Evolutionary conservation across 2,797 vertebrate genomes (phyloP), one percentile per base, ranked within the genome.

Genomic region (Tympanoctomys barrerae): DNA sequence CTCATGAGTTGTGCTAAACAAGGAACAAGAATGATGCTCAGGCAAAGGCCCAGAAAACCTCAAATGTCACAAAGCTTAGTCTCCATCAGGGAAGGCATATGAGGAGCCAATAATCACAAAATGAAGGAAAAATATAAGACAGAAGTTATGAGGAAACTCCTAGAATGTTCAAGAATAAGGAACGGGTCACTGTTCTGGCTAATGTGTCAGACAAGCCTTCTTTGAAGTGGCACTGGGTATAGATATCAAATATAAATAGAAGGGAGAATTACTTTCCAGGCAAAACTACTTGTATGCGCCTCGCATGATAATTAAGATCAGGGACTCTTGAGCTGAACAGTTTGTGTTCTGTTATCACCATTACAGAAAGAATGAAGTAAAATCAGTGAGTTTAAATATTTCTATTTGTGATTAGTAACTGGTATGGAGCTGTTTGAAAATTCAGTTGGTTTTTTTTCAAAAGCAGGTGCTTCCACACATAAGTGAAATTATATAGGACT

Each of bases 171-270:
- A 2, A 93, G 21, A 39, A 5, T 70, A 83, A 13, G 1, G 78
- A 52, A 84, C 1, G 8, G 21, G 10, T 1, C 6, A 21, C 3
- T 6, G 1, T 22, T 0, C 5, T 14, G 78, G 46, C 6, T 7
- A 42, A 49, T 6, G 28, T 22, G 7, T 33, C 18, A 36, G 68
- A 46, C 62, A 78, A 39, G 2, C 0, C 49, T 81, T 83, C 33
- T 12, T 1, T 26, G 36, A 66, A n/a, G 28, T 71, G 61, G 5
- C 36, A 33, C n/a, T 81, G 73, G 62, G 19, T 2, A 54, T 12
- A 64, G 81, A 42, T 9, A 22, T 7, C 36, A 66, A 66, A 46
- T 14, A n/a, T 33, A 61, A 80, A 18, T 24, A 10, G 33, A 31
- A 70, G 14, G 39, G 8, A 21, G 22, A 5, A 1, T 3, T 52